Evolutionary conservation across 2,797 vertebrate species (phyloP).

Genomic region (Haliaeetus albicilla): DNA sequence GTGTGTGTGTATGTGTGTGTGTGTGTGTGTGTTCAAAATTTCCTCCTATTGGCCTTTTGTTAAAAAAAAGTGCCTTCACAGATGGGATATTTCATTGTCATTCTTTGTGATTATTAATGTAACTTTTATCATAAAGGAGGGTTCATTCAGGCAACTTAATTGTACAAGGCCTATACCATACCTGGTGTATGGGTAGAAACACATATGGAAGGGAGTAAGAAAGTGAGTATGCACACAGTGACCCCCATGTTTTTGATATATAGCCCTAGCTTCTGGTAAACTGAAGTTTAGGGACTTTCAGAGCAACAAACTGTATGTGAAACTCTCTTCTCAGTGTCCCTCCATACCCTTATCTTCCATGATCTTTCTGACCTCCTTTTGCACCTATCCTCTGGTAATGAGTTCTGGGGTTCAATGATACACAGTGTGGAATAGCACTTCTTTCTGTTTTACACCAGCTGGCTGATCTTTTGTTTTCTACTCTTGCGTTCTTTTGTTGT

Average conservation of each 20-base stretch:
- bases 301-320: background rate
- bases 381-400: background rate
- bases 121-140: background rate
- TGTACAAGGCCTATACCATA: background rate
- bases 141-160: background rate
- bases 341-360: background rate
- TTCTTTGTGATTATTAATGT: background rate
- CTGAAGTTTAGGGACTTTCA: background rate
- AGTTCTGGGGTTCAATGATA: background rate
- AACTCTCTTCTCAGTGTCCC: background rate
- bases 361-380: background rate
- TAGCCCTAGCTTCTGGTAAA: background rate
- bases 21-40: background rate
- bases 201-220: background rate
- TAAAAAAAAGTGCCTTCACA: background rate
- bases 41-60: fast-evolving
- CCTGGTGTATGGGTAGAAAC: background rate
- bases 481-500: background rate
- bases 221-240: background rate
- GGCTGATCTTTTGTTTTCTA: background rate
- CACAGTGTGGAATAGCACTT: background rate
- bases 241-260: background rate
- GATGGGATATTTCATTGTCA: background rate
- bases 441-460: background rate
- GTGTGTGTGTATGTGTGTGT: too few relatives aligned